These are phyloP conservation scores for Eumacrocentrus americanus DNA, from an alignment of 2,888 invertebrate species.

Conservation along the genomic window DNA sequence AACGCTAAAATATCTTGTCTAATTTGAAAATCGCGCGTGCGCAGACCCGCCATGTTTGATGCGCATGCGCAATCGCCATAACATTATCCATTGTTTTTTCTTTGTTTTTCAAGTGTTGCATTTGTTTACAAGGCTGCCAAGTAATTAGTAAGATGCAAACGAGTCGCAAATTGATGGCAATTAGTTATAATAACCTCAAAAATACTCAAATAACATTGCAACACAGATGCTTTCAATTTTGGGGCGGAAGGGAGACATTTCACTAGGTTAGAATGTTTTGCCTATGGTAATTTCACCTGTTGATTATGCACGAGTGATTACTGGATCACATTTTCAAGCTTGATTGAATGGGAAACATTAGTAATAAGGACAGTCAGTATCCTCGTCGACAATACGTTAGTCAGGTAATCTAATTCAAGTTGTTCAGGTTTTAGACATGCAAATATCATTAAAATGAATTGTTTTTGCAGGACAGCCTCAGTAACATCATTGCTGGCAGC, in stretches of 20 bases:
- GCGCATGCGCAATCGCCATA: too few relatives aligned
- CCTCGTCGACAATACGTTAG: constrained; percentile 49
- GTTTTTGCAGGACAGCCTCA: constrained; percentile 49
- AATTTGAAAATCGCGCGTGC: too few relatives aligned
- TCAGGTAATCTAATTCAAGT: constrained; percentile 52
- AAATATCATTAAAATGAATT: constrained; percentile 7
- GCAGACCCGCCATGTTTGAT: too few relatives aligned
- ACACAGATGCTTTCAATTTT: not conserved
- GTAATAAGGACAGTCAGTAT: constrained; percentile 46
- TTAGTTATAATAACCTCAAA: not conserved
- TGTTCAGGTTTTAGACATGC: too few relatives aligned
- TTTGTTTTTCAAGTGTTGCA: too few relatives aligned
- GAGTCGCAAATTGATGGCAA: not conserved
- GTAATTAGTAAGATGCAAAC: not conserved
- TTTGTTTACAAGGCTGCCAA: constrained; percentile 12
- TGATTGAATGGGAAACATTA: constrained; percentile 55
- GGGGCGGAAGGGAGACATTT: not conserved
- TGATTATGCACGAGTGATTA: not conserved
- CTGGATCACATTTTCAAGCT: constrained; percentile 12
- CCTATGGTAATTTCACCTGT: not conserved
- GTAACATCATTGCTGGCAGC: constrained; percentile 47
- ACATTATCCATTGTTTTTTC: too few relatives aligned
- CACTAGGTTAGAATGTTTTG: not conserved
- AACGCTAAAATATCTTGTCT: too few relatives aligned
- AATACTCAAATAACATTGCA: not conserved